phyloP scores from a whole-genome alignment of 1,140 invertebrate genomes.

The Papilio dardanus region DNA sequence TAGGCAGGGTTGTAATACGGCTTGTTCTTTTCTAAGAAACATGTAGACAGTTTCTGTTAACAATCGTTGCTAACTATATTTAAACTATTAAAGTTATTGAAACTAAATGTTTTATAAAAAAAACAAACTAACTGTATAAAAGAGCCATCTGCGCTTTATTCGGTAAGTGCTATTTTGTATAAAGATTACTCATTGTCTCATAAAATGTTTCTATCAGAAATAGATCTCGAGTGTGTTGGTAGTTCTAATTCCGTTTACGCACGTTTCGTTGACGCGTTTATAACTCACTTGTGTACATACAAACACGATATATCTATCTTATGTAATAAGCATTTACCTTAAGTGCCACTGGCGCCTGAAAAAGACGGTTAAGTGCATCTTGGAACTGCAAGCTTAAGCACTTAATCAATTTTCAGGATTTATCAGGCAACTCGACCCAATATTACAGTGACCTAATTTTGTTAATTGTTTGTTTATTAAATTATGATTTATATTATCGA shows the following conservation, averaged over 20 bases:
- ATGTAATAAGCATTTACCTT: slow-evolving; percentile 26
- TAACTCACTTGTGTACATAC: slow-evolving; percentile 1
- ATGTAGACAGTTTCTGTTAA: neutral
- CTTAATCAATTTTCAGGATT: slow-evolving; percentile 30
- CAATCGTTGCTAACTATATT: neutral
- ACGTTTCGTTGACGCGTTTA: slow-evolving; percentile 10
- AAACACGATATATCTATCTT: neutral
- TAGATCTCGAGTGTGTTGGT: neutral
- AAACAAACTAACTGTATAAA: neutral
- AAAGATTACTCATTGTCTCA: slow-evolving; percentile 15
- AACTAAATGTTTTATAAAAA: neutral
- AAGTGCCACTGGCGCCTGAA: slow-evolving; percentile 10
- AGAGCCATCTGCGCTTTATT: neutral
- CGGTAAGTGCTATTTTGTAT: neutral
- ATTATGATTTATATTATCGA: too few relatives aligned
- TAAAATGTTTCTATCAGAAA: slow-evolving; percentile 22
- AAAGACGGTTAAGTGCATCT: slow-evolving; percentile 26
- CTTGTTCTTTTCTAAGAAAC: neutral
- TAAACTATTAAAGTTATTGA: neutral
- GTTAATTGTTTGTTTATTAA: neutral
- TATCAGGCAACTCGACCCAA: neutral
- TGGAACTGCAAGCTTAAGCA: slow-evolving; percentile 19
- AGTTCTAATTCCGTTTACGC: slow-evolving; percentile 18
- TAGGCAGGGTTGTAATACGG: neutral
- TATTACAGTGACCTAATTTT: neutral